A percentile compares a stretch with the other conserved stretches of the same genome.
phyloP scores from a whole-genome alignment of 2,888 invertebrate species.

The Saturnia japonica region DNA sequence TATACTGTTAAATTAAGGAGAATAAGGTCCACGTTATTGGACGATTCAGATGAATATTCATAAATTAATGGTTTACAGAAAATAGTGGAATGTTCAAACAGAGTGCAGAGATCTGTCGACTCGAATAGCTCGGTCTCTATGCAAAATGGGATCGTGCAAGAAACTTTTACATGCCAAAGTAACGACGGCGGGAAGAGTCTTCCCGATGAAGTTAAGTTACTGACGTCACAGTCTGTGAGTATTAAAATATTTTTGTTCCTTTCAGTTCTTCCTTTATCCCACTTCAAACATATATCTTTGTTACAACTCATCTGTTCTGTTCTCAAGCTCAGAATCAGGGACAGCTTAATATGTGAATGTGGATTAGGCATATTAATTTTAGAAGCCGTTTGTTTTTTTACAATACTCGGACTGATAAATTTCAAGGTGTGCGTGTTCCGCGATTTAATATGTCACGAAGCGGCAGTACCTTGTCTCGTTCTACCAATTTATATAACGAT shows the following conservation, averaged over 20 bases:
- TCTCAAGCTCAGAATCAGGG: too few species aligned
- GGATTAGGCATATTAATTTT: too few species aligned
- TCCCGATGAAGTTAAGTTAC: conserved; percentile 34
- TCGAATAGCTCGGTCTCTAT: conserved; percentile 36
- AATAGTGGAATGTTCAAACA: conserved; percentile 58
- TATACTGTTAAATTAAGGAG: too few species aligned
- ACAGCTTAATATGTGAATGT: too few species aligned
- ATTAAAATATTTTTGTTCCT: background rate
- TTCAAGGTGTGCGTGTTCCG: too few species aligned
- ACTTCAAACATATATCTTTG: background rate
- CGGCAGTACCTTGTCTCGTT: too few species aligned
- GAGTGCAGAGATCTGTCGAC: conserved; percentile 39
- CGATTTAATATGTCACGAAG: too few species aligned
- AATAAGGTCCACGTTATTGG: background rate
- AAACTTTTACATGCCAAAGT: conserved; percentile 47
- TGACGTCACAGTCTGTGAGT: conserved; percentile 41
- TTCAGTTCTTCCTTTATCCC: background rate
- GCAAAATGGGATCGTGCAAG: conserved; percentile 35
- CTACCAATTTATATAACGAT: too few species aligned
- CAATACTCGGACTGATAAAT: too few species aligned
- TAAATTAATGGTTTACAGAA: conserved; percentile 44
- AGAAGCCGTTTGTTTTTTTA: too few species aligned
- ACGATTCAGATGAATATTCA: background rate
- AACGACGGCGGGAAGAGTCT: conserved; percentile 43
- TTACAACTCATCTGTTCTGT: too few species aligned